Evolutionary conservation across 1,140 invertebrate genomes (phyloP), one percentile per base, ranked within the genome.

Genomic region (Rhopalosiphum padi): DNA sequence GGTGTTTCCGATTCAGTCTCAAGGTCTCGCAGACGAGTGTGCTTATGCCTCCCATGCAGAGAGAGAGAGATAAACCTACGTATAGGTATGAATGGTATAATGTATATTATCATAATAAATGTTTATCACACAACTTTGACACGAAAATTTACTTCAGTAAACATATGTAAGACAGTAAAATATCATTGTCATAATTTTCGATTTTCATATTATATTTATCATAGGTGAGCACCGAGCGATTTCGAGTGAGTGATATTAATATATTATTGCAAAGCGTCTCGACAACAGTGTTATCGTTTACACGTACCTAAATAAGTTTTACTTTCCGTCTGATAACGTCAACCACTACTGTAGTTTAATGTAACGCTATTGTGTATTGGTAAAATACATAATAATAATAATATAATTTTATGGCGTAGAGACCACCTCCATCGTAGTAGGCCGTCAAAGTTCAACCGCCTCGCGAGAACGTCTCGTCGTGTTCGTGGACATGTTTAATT

Each of bases 401-500:
- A 68, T n/a, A 77, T 83, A 7, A 4, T 83, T 37, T 83, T 83
- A 37, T 21, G 77, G 23, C 6, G 35, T 23, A 37, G 5, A 91
- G 41, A 83, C 41, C 41, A 83, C 25, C 68, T 83, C n/a, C 68
- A 18, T 35, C 68, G 60, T 23, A n/a, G 60, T 43, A 77, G 90
- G 41, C 68, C 90, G 41, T 91, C 90, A 41, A n/a, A 68, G 90
- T 68, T 91, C 55, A 91, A 46, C 46, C 41, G 90, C 55, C 77
- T 83, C 0, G 77, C 35, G 18, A 18, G 5, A 37, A 23, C 22
- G 77, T 83, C 77, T 83, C 21, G 21, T 83, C n/a, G 77, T 83
- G 77, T 83, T 89, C 46, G 43, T 35, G 48, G 35, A 89, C 48
- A 89, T 51, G 90, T 91, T 91, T 91, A 91, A 91, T 91, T 91